These are phyloP conservation scores for Sebastes taczanowskii DNA, from an alignment of 2,797 vertebrate species.

Conservation along the genomic window DNA sequence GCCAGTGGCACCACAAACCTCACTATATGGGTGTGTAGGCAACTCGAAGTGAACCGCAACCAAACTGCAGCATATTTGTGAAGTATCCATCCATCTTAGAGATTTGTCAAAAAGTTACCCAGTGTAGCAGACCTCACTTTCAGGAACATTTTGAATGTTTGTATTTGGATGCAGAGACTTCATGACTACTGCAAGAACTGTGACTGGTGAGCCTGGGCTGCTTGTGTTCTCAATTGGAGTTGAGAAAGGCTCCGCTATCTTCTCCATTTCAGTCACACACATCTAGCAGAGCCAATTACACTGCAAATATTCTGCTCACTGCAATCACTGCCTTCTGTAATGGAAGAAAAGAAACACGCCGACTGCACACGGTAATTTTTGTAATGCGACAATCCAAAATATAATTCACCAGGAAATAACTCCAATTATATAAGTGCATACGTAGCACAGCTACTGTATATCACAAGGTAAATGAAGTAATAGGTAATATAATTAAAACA, in stretches of 20 bases:
- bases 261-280: background rate
- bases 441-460: no score
- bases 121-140: background rate
- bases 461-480: background rate
- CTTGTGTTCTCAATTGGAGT: background rate
- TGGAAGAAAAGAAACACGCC: background rate
- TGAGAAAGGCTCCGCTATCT: background rate
- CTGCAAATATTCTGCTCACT: background rate
- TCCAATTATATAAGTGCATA: background rate
- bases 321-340: background rate
- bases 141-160: background rate
- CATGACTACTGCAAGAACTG: background rate
- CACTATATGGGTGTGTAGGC: background rate
- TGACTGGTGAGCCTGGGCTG: background rate
- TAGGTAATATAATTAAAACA: background rate
- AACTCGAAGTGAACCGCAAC: background rate
- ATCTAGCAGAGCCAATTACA: background rate
- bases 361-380: background rate
- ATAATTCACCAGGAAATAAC: background rate
- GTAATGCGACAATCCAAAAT: background rate
- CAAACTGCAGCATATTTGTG: background rate
- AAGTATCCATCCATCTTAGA: background rate
- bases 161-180: background rate
- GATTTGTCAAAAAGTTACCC: background rate
- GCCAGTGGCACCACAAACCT: background rate